A percentile compares a stretch with the other conserved stretches of the same genome.
These are phyloP conservation scores for Acropternis orthonyx DNA, from an alignment of 2,797 vertebrate genomes.

Conservation along the genomic window DNA sequence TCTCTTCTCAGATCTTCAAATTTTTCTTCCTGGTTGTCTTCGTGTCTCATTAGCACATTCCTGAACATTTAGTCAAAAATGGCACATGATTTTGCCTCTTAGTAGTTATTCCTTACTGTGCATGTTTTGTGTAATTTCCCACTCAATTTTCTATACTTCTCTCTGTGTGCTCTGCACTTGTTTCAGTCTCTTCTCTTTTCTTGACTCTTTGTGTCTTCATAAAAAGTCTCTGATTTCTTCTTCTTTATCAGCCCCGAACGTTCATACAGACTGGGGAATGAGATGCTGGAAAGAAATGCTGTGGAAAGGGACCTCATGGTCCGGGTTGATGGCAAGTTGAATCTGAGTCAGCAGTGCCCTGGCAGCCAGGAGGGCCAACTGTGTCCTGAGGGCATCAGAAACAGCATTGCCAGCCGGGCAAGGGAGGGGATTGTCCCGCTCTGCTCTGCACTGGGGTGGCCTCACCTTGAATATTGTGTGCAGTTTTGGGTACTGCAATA, in stretches of 20 bases:
- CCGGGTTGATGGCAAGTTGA: background rate
- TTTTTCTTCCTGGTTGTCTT: background rate
- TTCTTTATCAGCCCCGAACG: background rate
- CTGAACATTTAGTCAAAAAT: background rate
- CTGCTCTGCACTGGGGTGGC: rapidly evolving
- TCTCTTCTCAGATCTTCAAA: background rate
- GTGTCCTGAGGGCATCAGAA: background rate
- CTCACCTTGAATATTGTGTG: background rate
- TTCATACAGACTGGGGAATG: rapidly evolving
- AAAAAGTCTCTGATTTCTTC: background rate
- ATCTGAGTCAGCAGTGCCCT: background rate
- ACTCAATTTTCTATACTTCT: background rate
- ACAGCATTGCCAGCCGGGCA: rapidly evolving
- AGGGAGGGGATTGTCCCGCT: background rate
- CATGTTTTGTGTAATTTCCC: background rate
- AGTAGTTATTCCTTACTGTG: background rate
- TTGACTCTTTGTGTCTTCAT: background rate
- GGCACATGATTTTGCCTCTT: background rate
- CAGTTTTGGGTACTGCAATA: rapidly evolving
- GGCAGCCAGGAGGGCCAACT: background rate
- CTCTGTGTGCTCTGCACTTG: background rate
- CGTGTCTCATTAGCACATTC: background rate
- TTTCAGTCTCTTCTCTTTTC: background rate
- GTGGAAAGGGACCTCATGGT: background rate
- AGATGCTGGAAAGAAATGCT: background rate